Percentiles rank a stretch among this genome's conserved stretches.
Conservation (phyloP, 2,888 invertebrate species). For the Watsonalla cultraria region DNA sequence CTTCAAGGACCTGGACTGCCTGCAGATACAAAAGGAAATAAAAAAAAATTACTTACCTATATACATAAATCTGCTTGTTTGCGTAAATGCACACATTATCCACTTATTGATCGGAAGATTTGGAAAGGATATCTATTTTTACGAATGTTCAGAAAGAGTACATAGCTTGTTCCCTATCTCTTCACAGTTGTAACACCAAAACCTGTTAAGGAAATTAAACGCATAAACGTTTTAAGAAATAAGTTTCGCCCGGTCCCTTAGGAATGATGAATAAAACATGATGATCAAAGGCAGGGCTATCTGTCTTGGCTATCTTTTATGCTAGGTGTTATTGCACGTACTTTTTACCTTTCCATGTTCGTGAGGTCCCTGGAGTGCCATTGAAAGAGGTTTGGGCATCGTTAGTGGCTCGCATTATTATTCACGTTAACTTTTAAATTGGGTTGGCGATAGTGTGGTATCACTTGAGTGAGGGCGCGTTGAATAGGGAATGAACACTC, state of each 20-base stretch:
- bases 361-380: constrained; percentile 21
- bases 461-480: constrained; percentile 6
- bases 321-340: constrained; percentile 33
- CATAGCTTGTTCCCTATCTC: too few species aligned
- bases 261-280: constrained; percentile 47
- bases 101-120: too few species aligned
- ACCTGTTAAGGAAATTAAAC: constrained; percentile 30
- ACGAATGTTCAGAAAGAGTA: too few species aligned
- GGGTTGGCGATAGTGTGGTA: constrained; percentile 7
- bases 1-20: too few species aligned
- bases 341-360: constrained; percentile 20
- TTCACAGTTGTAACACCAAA: not conserved
- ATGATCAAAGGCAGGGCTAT: constrained; percentile 27
- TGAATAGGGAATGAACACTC: too few species aligned
- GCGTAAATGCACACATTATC: too few species aligned
- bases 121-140: too few species aligned
- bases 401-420: constrained; percentile 32
- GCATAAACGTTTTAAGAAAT: constrained; percentile 47
- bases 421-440: constrained; percentile 20
- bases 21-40: too few species aligned
- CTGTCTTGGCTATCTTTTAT: constrained; percentile 34
- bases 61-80: too few species aligned
- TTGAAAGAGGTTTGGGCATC: constrained; percentile 24
- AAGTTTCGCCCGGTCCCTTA: constrained; percentile 23
- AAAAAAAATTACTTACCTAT: too few species aligned